Base-by-base conservation (phyloP, 2,888 invertebrate species). In the Leuctra nigra region DNA sequence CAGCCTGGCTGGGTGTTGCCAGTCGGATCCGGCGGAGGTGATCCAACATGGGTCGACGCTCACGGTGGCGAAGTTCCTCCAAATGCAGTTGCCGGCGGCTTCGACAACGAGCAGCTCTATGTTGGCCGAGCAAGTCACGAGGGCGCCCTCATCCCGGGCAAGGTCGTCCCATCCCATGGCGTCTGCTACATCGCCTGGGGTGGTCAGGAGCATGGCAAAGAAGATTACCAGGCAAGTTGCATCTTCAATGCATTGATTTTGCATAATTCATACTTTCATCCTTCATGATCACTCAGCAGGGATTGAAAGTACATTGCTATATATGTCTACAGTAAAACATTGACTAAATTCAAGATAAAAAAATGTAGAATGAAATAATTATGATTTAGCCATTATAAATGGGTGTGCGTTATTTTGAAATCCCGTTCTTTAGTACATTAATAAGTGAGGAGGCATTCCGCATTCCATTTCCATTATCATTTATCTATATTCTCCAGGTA, bases 111-210 rank as follows among this genome's bases (percentile, higher is more conserved):
- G 66, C 74, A 78, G 2, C 66, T 87, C 4, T 87, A 79, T 66
- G 79, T 88, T 2, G 81, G 84, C 14, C 77, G 91, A 65, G 85
- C 86, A 2, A 71, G 72, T 18, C 86, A 86, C 67, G 82, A 81
- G 62, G 84, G 84, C 6, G 86, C 82, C n/a, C 69, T 88, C 38
- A 80, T 90, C 61, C 90, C 91, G 52, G 91, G 91, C 22, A 89
- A 90, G 70, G 48, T 86, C 62, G 76, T 85, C 46, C 81, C 86
- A 4, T 81, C 85, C 13, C 83, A 86, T 66, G 82, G 83, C 9
- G 75, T 79, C 0, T 82, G 81, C 60, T 90, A 84, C 66, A 71
- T 91, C 13, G 72, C 91, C 18, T 92, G 87, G 86, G 90, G 89
- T 18, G 87, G 88, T 13, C 76, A 70, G 13, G 84, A 86, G 64